phyloP scores from a whole-genome alignment of 1,140 invertebrate species.

The Ephestia elutella region DNA sequence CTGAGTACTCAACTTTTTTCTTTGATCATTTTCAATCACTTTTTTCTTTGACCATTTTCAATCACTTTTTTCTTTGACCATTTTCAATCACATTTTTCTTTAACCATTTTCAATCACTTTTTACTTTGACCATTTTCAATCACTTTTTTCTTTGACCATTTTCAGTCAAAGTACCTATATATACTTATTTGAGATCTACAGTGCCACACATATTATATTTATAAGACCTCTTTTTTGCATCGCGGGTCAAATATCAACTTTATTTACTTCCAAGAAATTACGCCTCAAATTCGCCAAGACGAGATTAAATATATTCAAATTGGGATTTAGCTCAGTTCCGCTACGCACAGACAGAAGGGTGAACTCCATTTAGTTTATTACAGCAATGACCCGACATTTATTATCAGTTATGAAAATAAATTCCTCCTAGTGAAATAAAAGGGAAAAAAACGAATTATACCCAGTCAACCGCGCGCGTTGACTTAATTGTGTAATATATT shows the following conservation, averaged over 20 bases:
- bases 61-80: too few species aligned
- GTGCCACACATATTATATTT: too few species aligned
- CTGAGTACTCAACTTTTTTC: too few species aligned
- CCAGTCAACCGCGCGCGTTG: constrained; percentile 34
- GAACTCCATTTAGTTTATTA: constrained; percentile 47
- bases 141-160: too few species aligned
- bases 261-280: neutral
- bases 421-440: constrained; percentile 48
- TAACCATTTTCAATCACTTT: too few species aligned
- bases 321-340: neutral
- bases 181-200: too few species aligned
- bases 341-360: constrained; percentile 25
- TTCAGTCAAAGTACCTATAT: too few species aligned
- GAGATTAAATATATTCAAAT: constrained; percentile 3
- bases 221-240: too few species aligned
- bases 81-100: too few species aligned
- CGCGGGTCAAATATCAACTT: neutral
- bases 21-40: too few species aligned
- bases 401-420: constrained; percentile 66
- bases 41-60: too few species aligned
- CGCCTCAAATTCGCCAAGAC: neutral
- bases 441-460: constrained; percentile 55
- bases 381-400: constrained; percentile 62
- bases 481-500: constrained; percentile 50
- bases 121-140: too few species aligned